Conservation (phyloP, 2,888 invertebrate species). For the Aspidapion aeneum region DNA sequence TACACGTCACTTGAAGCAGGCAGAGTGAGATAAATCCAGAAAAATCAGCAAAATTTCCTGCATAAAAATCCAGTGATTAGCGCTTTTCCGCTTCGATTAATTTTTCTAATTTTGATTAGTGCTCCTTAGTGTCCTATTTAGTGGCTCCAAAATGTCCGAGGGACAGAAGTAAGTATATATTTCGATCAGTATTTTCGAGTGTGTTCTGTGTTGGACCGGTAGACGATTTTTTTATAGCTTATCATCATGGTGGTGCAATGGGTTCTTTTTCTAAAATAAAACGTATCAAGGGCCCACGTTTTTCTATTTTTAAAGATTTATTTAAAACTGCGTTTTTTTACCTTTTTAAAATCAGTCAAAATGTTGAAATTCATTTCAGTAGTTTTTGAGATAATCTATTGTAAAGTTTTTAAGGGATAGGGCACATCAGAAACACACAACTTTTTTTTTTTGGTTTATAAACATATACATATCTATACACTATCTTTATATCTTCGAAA, state of each 20-base stretch:
- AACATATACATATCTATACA: too few relatives aligned
- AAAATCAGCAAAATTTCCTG: background rate
- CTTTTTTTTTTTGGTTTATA: too few relatives aligned
- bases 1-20: background rate
- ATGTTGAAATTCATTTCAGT: background rate
- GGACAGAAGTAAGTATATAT: slow-evolving; percentile 38
- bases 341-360: too few relatives aligned
- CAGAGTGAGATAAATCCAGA: background rate
- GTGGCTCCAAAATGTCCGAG: slow-evolving; percentile 36
- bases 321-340: too few relatives aligned
- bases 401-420: too few relatives aligned
- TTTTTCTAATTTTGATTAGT: background rate
- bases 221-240: slow-evolving; percentile 33
- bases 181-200: background rate
- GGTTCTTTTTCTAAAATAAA: slow-evolving; percentile 1
- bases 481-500: too few relatives aligned
- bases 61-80: background rate
- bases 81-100: background rate
- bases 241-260: slow-evolving; percentile 41
- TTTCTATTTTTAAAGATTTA: slow-evolving; percentile 9
- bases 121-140: background rate
- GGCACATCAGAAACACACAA: too few relatives aligned
- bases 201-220: slow-evolving; percentile 16
- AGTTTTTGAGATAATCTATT: background rate
- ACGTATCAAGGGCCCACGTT: slow-evolving; percentile 6